Evolutionary conservation across 2,113 vertebrate species (phyloP).

Genomic region (Cariama cristata): DNA sequence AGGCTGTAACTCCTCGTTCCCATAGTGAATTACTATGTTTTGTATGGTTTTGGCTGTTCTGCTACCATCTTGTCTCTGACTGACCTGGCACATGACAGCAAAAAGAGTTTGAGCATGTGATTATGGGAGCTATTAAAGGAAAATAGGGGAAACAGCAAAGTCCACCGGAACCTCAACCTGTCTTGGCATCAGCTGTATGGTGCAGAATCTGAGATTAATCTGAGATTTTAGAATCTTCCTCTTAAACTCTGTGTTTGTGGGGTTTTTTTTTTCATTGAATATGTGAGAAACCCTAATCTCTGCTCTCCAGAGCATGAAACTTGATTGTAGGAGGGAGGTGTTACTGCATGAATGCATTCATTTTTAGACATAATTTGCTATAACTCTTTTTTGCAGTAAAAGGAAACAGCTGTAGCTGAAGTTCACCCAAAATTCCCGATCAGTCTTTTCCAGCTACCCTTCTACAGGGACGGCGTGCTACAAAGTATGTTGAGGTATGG

Average conservation of each 20-base stretch:
- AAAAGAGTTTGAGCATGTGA: not conserved
- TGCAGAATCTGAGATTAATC: not conserved
- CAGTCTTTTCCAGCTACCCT: not conserved
- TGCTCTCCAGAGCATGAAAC: slow-evolving; percentile 26
- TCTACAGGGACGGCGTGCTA: not conserved
- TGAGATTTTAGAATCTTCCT: not conserved
- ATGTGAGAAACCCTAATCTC: not conserved
- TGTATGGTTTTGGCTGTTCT: not conserved
- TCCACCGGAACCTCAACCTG: not conserved
- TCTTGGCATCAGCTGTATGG: not conserved
- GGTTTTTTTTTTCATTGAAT: not conserved
- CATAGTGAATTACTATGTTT: not conserved
- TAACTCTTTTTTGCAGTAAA: slow-evolving; percentile 34
- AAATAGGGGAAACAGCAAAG: not conserved
- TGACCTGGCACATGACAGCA: not conserved
- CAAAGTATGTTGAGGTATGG: not conserved
- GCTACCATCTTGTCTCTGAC: not conserved
- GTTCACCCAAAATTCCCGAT: not conserved
- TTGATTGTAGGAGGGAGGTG: slow-evolving; percentile 28
- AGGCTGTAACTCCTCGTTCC: not conserved
- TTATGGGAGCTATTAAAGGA: not conserved
- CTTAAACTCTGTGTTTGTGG: not conserved
- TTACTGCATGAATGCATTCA: slow-evolving; percentile 22
- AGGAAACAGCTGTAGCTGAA: slow-evolving; percentile 40
- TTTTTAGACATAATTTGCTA: slow-evolving; percentile 39